Evolutionary conservation across 2,113 vertebrate species (phyloP), one percentile per base, ranked within the genome.

Genomic region (Anser brachyrhynchus): DNA sequence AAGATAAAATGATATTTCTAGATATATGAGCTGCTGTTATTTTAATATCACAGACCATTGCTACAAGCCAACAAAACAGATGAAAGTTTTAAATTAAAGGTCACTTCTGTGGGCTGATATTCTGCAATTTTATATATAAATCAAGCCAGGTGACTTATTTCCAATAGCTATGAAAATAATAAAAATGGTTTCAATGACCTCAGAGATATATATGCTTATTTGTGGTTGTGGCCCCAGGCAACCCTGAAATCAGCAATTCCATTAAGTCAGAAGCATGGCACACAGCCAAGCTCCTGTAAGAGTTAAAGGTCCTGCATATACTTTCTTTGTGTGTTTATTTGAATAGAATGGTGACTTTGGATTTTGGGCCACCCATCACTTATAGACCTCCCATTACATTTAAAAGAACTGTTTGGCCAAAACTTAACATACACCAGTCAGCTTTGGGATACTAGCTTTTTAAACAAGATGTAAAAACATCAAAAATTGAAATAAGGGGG

Each of bases 321-420:
- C 78, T 93, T 87, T 92, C 72, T 73, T 88, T 28, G 43, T 91
- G 58, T 84, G 49, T 92, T 96, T 97, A 94, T 93, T 90, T 93
- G 84, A 95, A 58, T 80, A 92, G 54, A 94, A 93, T 41, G 80
- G 94, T 89, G 86, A 85, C 72, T 93, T 94, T 79, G 52, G 80
- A 91, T 80, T 80, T 92, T 87, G 88, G 95, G 87, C 82, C 90
- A 97, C 95, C 84, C 89, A 95, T 94, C 91, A 93, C 20, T 94
- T 95, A 73, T 0, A 95, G 92, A 97, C 85, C 87, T 91, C 91
- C 90, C 89, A 69, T 83, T 89, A 65, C 33, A 96, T 46, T 37
- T 79, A 90, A 85, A 84, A 25, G 55, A 92, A 55, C n/a, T 67
- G 44, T 39, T 93, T n/a, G 55, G 82, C 31, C 8, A 17, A 87